Evolutionary conservation across 1,140 invertebrate species (phyloP), one percentile per base, ranked within the genome.

Genomic region (Asobara japonica): DNA sequence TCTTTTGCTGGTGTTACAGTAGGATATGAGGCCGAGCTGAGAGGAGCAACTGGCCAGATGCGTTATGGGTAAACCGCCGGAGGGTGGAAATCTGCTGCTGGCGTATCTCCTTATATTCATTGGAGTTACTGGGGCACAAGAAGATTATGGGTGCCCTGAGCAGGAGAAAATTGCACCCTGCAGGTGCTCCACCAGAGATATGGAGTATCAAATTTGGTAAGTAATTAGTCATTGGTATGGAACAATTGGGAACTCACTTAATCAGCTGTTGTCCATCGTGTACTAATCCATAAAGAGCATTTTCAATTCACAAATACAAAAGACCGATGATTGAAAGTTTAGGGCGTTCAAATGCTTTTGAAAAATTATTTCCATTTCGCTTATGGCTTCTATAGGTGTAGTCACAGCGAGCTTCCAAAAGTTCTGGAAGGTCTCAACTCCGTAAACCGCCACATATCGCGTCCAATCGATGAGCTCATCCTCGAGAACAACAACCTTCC

Each of bases 401-500:
- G 94, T 38, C 94, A 95, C 84, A 95, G 94, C 86, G 94, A 95
- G 76, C 86, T 95, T 67, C 90, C 91, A 0, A 91, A 91, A 79
- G 93, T 95, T 2, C 82, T 93, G 65, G 92, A 92, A 76, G 93
- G 93, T 7, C 82, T 96, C 8, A 91, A 93, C 74, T 89, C 91
- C 10, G 89, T 94, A 25, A 92, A 92, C 65, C 89, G 92, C 51
- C 89, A 91, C 65, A 85, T 94, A 20, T 90, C 89, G 62, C 90
- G 89, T 41, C 91, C 93, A 8, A 92, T 96, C 69, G 95, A 95
- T 80, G 95, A 96, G 80, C 79, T 96, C 45, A 95, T 96, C 56
- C 88, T 96, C 72, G 95, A 96, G 86, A 95, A 95, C 77, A 96
- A 96, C 82, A 93, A 94, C 76, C 82, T 96, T 41, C 94, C 94